A percentile compares a stretch with the other conserved stretches of the same genome.
phyloP scores from a whole-genome alignment of 2,888 invertebrate genomes.

The Phortica magna region DNA sequence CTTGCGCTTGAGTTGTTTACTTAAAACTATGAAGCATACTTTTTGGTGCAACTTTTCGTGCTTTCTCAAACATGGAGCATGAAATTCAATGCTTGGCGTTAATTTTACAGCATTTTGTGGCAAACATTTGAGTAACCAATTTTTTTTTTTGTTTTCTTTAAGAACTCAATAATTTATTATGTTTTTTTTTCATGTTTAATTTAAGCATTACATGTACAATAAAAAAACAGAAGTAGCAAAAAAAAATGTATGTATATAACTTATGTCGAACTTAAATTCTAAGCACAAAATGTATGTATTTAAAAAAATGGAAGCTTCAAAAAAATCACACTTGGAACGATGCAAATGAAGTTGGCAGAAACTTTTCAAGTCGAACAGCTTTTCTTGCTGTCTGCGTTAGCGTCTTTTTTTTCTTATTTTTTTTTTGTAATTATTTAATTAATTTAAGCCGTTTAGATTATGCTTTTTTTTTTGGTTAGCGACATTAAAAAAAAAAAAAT shows the following conservation, averaged over 20 bases:
- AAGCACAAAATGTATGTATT: neutral
- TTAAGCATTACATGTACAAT: neutral
- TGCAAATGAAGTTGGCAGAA: neutral
- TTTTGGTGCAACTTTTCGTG: too few species aligned
- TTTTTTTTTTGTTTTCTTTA: too few species aligned
- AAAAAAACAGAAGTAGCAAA: conserved; percentile 17
- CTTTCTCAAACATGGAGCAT: too few species aligned
- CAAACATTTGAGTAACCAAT: too few species aligned
- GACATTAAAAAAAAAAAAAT: neutral
- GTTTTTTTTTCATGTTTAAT: neutral
- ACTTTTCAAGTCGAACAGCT: neutral
- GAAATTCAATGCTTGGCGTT: too few species aligned
- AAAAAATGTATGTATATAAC: too few species aligned
- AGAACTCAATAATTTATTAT: neutral
- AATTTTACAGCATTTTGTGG: too few species aligned
- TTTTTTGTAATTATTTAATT: neutral
- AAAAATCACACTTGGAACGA: conserved; percentile 16
- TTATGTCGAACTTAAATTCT: neutral
- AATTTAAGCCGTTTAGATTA: neutral
- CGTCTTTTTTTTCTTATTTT: neutral
- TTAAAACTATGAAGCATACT: too few species aligned
- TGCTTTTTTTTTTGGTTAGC: neutral
- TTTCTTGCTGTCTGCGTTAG: neutral
- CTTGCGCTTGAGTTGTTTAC: too few species aligned
- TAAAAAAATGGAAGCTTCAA: conserved; percentile 30